phyloP scores from a whole-genome alignment of 2,888 invertebrate species.

The Himalopsyche japonica region DNA sequence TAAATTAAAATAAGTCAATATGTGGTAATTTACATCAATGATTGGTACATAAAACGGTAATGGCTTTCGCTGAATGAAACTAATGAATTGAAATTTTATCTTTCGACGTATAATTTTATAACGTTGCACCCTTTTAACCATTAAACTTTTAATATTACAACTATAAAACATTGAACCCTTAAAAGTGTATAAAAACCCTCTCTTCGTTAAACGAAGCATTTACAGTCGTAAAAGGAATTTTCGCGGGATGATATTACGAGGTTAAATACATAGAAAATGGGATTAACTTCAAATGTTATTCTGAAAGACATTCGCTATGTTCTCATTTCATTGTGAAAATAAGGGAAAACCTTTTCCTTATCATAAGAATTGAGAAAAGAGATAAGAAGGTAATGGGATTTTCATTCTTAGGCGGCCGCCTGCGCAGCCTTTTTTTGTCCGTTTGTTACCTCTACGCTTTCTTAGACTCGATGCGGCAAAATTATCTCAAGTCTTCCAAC shows the following conservation, averaged over 20 bases:
- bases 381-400: conserved; percentile 38
- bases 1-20: no score
- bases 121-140: not conserved
- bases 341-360: conserved; percentile 34
- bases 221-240: not conserved
- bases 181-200: not conserved
- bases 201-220: not conserved
- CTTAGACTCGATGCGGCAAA: conserved; percentile 21
- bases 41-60: no score
- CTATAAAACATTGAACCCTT: not conserved
- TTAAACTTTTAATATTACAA: not conserved
- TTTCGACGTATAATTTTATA: not conserved
- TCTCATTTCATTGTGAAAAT: conserved; percentile 30
- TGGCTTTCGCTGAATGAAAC: no score
- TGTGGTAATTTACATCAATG: no score
- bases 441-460: conserved; percentile 1
- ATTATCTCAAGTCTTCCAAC: conserved; percentile 14
- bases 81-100: not conserved
- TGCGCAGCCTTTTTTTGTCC: conserved; percentile 21
- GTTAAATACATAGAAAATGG: conserved; percentile 27
- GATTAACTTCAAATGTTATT: conserved; percentile 38
- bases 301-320: conserved; percentile 24
- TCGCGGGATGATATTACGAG: conserved; percentile 18
- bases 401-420: conserved; percentile 31
- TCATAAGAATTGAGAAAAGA: conserved; percentile 38